These are phyloP conservation scores for Donacobius atricapilla DNA, from an alignment of 2,113 vertebrate species.

Conservation along the genomic window DNA sequence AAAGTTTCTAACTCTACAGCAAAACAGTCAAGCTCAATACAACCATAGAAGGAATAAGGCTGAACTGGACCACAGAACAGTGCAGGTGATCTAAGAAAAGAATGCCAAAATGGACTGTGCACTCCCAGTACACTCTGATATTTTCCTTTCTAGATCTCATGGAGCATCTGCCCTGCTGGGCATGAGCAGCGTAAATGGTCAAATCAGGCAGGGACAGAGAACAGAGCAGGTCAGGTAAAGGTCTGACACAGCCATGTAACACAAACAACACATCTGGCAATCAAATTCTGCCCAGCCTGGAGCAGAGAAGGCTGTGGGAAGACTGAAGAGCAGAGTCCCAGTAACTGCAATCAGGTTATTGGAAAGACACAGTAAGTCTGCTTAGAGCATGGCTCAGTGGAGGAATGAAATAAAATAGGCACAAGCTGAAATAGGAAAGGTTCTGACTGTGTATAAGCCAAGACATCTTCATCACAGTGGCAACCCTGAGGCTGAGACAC, in stretches of 20 bases:
- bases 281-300: background rate
- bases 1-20: background rate
- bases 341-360: background rate
- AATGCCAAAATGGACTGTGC: background rate
- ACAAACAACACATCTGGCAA: accelerated
- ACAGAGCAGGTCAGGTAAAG: accelerated
- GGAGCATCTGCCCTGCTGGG: background rate
- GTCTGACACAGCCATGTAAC: background rate
- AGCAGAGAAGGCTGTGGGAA: background rate
- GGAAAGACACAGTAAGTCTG: background rate
- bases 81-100: background rate
- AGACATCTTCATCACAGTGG: background rate
- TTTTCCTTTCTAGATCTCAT: background rate
- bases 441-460: background rate
- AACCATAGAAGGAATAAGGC: background rate
- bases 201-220: background rate
- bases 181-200: background rate
- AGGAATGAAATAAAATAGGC: background rate
- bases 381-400: background rate
- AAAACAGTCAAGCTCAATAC: background rate
- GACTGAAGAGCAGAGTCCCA: background rate
- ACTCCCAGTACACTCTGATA: background rate
- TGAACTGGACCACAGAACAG: background rate
- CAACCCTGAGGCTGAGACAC: accelerated
- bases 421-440: background rate